phyloP scores from a whole-genome alignment of 2,888 invertebrate species.

The Drosophila pseudotakahashii region DNA sequence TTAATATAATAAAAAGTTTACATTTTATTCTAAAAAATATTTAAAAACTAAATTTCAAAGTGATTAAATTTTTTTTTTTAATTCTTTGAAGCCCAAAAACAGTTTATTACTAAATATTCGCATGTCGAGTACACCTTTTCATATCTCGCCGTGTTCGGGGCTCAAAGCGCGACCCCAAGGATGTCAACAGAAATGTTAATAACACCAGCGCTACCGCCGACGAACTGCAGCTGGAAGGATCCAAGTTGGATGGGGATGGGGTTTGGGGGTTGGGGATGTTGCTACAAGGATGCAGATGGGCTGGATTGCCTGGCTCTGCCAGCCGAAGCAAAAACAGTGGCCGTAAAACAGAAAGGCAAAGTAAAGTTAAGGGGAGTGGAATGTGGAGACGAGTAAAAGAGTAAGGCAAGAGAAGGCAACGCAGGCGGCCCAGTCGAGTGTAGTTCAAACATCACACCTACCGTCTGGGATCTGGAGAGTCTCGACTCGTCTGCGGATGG shows the following conservation, averaged over 20 bases:
- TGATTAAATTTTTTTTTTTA: no score
- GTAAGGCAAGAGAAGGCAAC: constrained; percentile 21
- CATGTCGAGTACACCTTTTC: background rate
- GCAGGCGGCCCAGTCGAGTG: constrained; percentile 65
- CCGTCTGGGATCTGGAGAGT: constrained; percentile 45
- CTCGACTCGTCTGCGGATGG: constrained; percentile 39
- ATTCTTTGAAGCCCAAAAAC: background rate
- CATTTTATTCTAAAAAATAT: no score
- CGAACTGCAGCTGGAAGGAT: constrained; percentile 3
- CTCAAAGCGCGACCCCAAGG: constrained; percentile 55
- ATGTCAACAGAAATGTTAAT: constrained; percentile 78
- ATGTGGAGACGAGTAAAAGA: constrained; percentile 35
- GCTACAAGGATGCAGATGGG: constrained; percentile 14
- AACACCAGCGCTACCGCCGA: constrained; percentile 55
- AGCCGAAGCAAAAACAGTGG: constrained; percentile 59
- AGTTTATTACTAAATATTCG: background rate
- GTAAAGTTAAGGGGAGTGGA: background rate
- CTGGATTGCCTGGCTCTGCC: constrained; percentile 26
- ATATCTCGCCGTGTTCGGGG: background rate
- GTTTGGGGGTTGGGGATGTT: no score
- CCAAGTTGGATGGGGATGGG: no score
- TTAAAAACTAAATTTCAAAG: no score
- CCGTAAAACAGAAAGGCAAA: constrained; percentile 52
- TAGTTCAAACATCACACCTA: constrained; percentile 80
- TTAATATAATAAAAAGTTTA: no score